Base-by-base conservation (phyloP, 2,888 invertebrate species). In the Habroteleia sp. region DNA sequence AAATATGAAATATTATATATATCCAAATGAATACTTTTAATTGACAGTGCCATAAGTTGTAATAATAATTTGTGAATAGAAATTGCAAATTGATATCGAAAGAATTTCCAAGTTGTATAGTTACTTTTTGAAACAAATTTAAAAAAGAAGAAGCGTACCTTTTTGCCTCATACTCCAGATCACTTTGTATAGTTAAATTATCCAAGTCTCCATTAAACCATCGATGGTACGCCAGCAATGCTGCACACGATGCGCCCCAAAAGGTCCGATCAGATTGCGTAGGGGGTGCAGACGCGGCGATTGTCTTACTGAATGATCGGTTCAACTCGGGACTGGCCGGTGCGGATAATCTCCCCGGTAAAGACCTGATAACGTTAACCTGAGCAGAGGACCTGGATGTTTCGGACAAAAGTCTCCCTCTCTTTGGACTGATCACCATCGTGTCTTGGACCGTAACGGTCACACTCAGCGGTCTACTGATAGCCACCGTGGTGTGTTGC, bases 361-460 rank as follows among this genome's bases (percentile, higher is more conserved):
- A 42, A 88, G 13, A 89, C 85, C 89, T 90, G 85, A 16, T 89
- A 1, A 71, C 74, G 1, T 54, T 74, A 2, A 1, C 35, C 16
- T 73, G 73, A 88, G 17, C 89, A 85, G 90, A 90, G 85, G 62
- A 90, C 17, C 83, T 75, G 86, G 88, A 91, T 86, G 86, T 91
- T 89, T 81, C 91, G 87, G 81, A 92, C 74, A 72, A 90, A 87
- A 68, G 89, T 89, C 90, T 90, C 89, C 86, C 91, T 33, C 87
- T 80, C 42, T 83, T 82, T 0, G 85, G 86, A 41, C 83, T 92
- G 79, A 90, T 87, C 63, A 91, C 84, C 50, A 90, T 87, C 74
- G 90, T 81, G 82, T 91, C 91, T 58, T 91, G 91, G 3, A 92
- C 91, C 72, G 92, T 92, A 85, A 92, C 91, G 7, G 92, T 92